Evolutionary conservation across 2,113 vertebrate species (phyloP).

Genomic region (Chlorodrepanis virens): DNA sequence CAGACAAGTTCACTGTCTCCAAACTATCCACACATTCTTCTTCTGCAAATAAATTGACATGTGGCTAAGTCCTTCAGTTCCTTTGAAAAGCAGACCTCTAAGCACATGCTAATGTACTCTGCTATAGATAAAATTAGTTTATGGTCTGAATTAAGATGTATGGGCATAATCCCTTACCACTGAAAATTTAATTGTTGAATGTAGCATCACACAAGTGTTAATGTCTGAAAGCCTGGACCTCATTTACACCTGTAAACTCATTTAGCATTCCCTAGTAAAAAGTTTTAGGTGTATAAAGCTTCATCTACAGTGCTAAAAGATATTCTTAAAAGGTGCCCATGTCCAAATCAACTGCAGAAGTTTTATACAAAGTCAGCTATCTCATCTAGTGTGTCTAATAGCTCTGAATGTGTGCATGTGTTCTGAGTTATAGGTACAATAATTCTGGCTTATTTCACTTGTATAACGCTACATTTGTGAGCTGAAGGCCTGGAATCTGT

Average conservation of each 20-base stretch:
- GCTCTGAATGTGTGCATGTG: not conserved
- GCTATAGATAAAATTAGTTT: not conserved
- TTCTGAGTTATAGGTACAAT: not conserved
- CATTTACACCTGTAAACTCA: not conserved
- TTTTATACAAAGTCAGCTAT: not conserved
- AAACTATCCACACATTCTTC: not conserved
- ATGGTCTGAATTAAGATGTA: not conserved
- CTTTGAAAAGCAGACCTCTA: not conserved
- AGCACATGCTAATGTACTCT: not conserved
- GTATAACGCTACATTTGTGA: rapidly evolving
- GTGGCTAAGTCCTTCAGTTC: not conserved
- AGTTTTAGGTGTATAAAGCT: not conserved
- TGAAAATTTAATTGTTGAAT: not conserved
- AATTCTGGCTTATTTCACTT: not conserved
- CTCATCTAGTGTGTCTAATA: not conserved
- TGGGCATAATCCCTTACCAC: not conserved
- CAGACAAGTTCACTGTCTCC: not conserved
- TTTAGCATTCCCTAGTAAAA: not conserved
- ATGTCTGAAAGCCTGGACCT: not conserved
- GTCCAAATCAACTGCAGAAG: not conserved
- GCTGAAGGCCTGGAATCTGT: not conserved
- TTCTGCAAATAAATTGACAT: not conserved
- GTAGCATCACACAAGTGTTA: not conserved
- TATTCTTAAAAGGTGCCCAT: not conserved
- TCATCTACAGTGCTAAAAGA: not conserved